Base-by-base conservation (phyloP, 2,113 vertebrate species). In the Columbina picui region DNA sequence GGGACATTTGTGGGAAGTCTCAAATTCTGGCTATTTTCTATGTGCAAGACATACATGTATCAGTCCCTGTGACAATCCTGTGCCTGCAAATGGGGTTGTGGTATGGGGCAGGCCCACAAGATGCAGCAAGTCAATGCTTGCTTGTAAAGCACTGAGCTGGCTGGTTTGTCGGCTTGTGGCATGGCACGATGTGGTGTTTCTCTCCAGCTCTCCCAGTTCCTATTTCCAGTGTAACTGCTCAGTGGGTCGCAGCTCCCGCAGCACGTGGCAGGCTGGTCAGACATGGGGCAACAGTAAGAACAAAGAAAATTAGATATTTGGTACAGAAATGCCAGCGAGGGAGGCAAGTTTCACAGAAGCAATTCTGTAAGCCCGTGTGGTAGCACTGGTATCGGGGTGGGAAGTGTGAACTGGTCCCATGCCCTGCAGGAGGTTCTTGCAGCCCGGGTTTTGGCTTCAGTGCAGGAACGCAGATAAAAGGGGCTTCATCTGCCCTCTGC, bases 41-140 rank as follows among this genome's bases (percentile, higher is more conserved):
- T 0, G 9, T 4, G 38, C 1, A 2, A 23, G 27, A 22, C 9
- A 13, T 1, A 19, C 20, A 3, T 3, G 10, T n/a, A 13, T 9
- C 8, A 14, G 39, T 25, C 49, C 68, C 34, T 30, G 57, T 21
- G 53, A 18, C 53, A 34, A 25, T 5, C 16, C 68, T 14, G 1
- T 4, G 26, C 38, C 64, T 43, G 47, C 30, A 14, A 8, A 4
- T 4, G 12, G 38, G 17, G 21, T 4, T 2, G 3, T 9, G 36
- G 16, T 7, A 1, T 2, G 45, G 59, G 71, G 27, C 68, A 73
- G 45, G 12, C 38, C 39, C 56, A 30, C 30, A 25, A 1, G 2
- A 53, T 27, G 49, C 30, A 73, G 78, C 29, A 41, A 25, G 47
- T 71, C 45, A 25, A 4, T 5, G 21, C 7, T 26, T 45, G 56